Base-by-base conservation (phyloP, 2,888 invertebrate genomes). In the Netelia fuscicornis region DNA sequence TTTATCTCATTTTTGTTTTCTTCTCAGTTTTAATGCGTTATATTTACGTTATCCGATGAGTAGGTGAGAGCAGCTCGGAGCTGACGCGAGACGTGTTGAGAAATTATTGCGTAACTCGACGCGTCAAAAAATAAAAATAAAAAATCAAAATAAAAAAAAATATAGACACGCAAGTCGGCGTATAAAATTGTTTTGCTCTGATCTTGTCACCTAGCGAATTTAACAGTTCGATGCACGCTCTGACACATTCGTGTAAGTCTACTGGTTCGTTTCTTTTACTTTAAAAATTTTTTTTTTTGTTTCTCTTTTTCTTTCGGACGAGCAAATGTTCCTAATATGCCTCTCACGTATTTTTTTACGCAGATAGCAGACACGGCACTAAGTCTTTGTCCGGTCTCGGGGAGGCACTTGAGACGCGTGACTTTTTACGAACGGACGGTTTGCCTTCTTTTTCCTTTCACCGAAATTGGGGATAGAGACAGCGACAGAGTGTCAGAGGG, bases 241-340 rank as follows among this genome's bases (percentile, higher is more conserved):
- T 64, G 13, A 37, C n/a, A 8, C 13, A 11, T 72, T 23, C 9
- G 42, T 58, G 54, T 30, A 30, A 30, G 30, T 48, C 30, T 17
- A 30, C 42, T 17, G 23, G 23, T 17, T 56, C 8, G 11, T 56
- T 56, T 56, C 17, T 56, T 56, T 56, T 56, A 0, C 17, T 17
- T 17, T 17, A n/a, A n/a, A n/a, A n/a, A n/a, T n/a, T n/a, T n/a
- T 56, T 56, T 56, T 56, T 56, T 56, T 56, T 75, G 30, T 52
- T 52, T 30, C 64, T 75, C 62, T 17, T 77, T 64, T 81, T 77
- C 62, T 64, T 68, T 74, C 8, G 54, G 67, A 80, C 60, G 72
- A 76, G 64, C 72, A 84, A 74, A 70, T 52, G 64, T 42, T 75
- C 62, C 81, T 82, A 76, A 82, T 79, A 85, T 79, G 70, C 82